These are phyloP conservation scores for Calephelis nemesis DNA, from an alignment of 1,140 invertebrate genomes.

Conservation along the genomic window DNA sequence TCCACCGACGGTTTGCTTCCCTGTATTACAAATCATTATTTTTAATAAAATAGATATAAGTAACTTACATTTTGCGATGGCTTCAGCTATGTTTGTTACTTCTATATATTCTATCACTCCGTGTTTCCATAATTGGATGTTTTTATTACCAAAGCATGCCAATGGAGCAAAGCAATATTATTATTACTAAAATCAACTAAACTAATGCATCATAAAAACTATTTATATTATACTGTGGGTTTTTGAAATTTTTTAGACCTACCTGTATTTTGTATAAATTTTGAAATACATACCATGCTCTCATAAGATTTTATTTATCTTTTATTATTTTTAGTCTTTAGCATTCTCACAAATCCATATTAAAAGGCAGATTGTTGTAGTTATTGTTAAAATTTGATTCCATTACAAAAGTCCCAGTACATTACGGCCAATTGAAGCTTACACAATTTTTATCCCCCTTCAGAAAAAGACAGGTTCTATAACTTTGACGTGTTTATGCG, in stretches of 20 bases:
- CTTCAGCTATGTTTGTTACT: slow-evolving; percentile 10
- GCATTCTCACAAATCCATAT: slow-evolving; percentile 21
- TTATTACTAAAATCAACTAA: slow-evolving; percentile 58
- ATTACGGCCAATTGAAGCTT: background rate
- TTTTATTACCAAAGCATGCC: slow-evolving; percentile 55
- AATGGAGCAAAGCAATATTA: slow-evolving; percentile 67
- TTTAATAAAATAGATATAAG: slow-evolving; percentile 4
- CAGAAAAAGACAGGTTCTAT: too few species aligned
- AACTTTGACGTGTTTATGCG: too few species aligned
- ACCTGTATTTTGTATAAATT: slow-evolving; percentile 20
- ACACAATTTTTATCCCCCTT: too few species aligned
- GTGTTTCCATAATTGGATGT: slow-evolving; percentile 23
- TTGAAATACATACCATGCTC: slow-evolving; percentile 23
- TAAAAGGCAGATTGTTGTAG: slow-evolving; percentile 25
- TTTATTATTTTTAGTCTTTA: slow-evolving; percentile 7
- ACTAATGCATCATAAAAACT: slow-evolving; percentile 31
- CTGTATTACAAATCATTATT: slow-evolving; percentile 52
- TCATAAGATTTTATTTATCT: slow-evolving; percentile 7
- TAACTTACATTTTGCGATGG: background rate
- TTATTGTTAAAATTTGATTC: background rate
- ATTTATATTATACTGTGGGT: slow-evolving; percentile 13
- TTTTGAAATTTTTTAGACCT: slow-evolving; percentile 17
- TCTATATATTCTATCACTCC: slow-evolving; percentile 12
- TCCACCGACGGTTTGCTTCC: slow-evolving; percentile 92
- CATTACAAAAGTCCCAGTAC: background rate